phyloP scores from a whole-genome alignment of 2,797 vertebrate species.

The Crax fasciolata region DNA sequence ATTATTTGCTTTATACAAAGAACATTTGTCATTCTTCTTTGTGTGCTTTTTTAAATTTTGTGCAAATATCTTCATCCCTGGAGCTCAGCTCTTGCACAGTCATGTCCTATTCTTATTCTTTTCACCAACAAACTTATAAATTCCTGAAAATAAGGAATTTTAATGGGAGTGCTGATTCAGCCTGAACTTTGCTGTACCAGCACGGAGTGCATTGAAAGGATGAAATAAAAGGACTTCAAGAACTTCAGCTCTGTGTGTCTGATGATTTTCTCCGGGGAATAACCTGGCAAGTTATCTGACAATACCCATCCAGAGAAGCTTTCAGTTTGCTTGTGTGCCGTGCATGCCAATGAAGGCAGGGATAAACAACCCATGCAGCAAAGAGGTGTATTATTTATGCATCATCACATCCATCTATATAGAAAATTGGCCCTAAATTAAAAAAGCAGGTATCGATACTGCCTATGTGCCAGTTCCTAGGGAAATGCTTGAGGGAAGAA shows the following conservation, averaged over 20 bases:
- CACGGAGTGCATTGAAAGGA: slow-evolving; percentile 8
- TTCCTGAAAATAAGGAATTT: slow-evolving; percentile 38
- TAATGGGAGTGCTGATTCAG: slow-evolving; percentile 38
- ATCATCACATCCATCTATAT: slow-evolving; percentile 34
- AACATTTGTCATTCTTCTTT: background rate
- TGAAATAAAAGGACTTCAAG: slow-evolving; percentile 48
- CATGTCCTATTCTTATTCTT: background rate
- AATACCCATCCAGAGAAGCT: slow-evolving; percentile 41
- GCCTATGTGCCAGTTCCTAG: slow-evolving; percentile 3
- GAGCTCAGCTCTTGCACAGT: background rate
- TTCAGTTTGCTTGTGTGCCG: background rate
- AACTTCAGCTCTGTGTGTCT: slow-evolving; percentile 45
- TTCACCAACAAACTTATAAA: background rate
- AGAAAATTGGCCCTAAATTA: slow-evolving; percentile 32
- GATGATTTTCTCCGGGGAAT: slow-evolving; percentile 32
- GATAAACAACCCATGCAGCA: slow-evolving; percentile 16
- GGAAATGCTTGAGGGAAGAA: slow-evolving; percentile 18
- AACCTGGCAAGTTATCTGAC: slow-evolving; percentile 39
- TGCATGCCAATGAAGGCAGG: slow-evolving; percentile 5
- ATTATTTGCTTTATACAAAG: background rate
- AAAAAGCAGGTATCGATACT: slow-evolving; percentile 43
- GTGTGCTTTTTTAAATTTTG: background rate
- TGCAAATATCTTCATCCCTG: fast-evolving
- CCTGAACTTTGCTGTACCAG: slow-evolving; percentile 32
- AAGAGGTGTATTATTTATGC: slow-evolving; percentile 52